Percentiles rank a stretch among this genome's conserved stretches.
These are phyloP conservation scores for Parthenolecanium corni DNA, from an alignment of 2,888 invertebrate species.

Conservation along the genomic window DNA sequence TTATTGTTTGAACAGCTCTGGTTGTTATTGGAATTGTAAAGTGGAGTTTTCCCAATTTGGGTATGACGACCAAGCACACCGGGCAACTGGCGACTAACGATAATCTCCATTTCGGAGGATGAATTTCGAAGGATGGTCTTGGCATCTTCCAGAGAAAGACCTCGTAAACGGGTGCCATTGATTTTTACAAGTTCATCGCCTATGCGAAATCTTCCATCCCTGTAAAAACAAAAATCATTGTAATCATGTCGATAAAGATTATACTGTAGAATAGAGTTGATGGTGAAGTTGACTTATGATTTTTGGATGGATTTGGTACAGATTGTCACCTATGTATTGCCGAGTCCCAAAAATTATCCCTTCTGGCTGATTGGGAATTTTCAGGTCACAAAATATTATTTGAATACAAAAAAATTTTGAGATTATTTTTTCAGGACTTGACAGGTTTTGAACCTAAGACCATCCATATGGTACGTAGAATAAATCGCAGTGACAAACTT, in stretches of 20 bases:
- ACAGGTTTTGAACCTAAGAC: no score
- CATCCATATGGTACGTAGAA: no score
- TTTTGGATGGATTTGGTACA: no score
- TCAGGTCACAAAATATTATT: no score
- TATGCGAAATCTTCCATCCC: constrained; percentile 66
- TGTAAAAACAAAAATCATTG: constrained; percentile 37
- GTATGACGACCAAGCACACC: background rate
- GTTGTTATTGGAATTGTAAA: background rate
- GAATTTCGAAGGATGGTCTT: constrained; percentile 39
- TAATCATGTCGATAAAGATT: no score
- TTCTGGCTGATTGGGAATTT: no score
- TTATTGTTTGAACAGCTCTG: background rate
- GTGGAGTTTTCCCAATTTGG: background rate
- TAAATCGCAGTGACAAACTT: no score
- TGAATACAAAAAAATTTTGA: no score
- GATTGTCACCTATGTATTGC: no score
- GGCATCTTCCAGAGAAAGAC: constrained; percentile 53
- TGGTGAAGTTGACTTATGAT: no score
- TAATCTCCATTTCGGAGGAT: constrained; percentile 41
- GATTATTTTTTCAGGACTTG: no score
- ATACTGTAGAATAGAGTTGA: background rate
- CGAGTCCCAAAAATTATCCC: no score
- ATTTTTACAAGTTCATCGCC: constrained; percentile 85
- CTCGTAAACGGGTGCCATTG: constrained; percentile 67
- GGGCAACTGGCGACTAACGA: constrained; percentile 36